phyloP scores from a whole-genome alignment of 64 coral and sea anemone genomes.

The Pachyseris speciosa region DNA sequence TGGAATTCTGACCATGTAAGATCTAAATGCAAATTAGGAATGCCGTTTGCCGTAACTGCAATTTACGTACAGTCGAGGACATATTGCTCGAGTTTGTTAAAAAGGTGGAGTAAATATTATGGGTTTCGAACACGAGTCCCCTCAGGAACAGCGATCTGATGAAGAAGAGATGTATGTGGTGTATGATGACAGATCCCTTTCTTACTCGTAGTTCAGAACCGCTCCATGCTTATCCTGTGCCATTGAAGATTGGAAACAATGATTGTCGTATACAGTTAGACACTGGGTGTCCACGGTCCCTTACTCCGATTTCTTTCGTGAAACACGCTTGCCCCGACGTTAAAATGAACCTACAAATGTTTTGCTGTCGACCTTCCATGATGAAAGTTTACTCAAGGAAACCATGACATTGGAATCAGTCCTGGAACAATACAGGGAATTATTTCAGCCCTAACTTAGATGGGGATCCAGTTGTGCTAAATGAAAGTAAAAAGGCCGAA shows the following conservation, averaged over 20 bases:
- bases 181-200: slow-evolving; percentile 12
- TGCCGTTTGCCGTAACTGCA: slow-evolving; percentile 41
- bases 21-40: slow-evolving; percentile 56
- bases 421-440: too few species aligned
- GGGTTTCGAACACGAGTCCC: neutral
- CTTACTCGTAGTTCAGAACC: slow-evolving; percentile 70
- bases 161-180: neutral
- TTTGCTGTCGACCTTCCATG: slow-evolving; percentile 43
- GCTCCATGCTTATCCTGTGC: too few species aligned
- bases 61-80: slow-evolving; percentile 15
- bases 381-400: slow-evolving; percentile 49
- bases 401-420: too few species aligned
- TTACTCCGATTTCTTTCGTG: slow-evolving; percentile 20
- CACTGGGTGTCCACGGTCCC: slow-evolving; percentile 60
- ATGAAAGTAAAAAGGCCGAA: too few species aligned
- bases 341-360: slow-evolving; percentile 47
- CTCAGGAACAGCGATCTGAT: neutral
- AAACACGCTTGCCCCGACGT: slow-evolving; percentile 53
- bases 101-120: slow-evolving; percentile 39
- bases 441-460: too few species aligned
- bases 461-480: too few species aligned
- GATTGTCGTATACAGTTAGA: slow-evolving; percentile 73
- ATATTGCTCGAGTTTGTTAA: slow-evolving; percentile 53
- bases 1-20: slow-evolving; percentile 41
- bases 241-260: slow-evolving; percentile 43